Percentiles rank a stretch among this genome's conserved stretches.
phyloP scores from a whole-genome alignment of 2,888 invertebrate genomes.

The Apodemia mormo region DNA sequence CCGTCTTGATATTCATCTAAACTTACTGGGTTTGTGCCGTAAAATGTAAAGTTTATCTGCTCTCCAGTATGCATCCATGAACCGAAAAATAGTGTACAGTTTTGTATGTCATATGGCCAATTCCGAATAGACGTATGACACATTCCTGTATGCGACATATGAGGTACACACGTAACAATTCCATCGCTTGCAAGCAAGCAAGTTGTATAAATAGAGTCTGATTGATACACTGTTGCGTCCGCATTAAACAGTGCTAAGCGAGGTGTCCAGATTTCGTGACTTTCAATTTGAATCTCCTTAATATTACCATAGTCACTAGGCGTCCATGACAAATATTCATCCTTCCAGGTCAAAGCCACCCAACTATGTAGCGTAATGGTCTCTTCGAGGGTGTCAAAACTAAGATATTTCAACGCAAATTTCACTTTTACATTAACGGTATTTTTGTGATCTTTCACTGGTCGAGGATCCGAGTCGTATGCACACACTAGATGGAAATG shows the following conservation, averaged over 20 bases:
- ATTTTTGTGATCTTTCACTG: slow-evolving; percentile 73
- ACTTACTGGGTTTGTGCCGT: slow-evolving; percentile 54
- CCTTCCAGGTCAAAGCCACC: slow-evolving; percentile 80
- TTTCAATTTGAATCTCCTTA: slow-evolving; percentile 83
- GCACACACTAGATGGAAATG: slow-evolving; percentile 79
- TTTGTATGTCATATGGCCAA: slow-evolving; percentile 86
- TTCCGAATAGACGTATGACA: slow-evolving; percentile 81
- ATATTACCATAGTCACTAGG: slow-evolving; percentile 85
- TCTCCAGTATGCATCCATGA: slow-evolving; percentile 86
- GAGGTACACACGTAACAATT: slow-evolving; percentile 82
- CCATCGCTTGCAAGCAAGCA: slow-evolving; percentile 80
- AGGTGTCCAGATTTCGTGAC: slow-evolving; percentile 88
- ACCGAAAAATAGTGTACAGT: slow-evolving; percentile 84
- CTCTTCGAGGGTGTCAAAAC: slow-evolving; percentile 66
- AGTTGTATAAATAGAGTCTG: slow-evolving; percentile 65
- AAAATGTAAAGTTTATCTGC: slow-evolving; percentile 81
- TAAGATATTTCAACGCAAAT: slow-evolving; percentile 81
- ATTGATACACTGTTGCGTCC: slow-evolving; percentile 56
- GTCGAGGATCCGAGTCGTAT: slow-evolving; percentile 79
- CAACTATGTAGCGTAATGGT: slow-evolving; percentile 79
- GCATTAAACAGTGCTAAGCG: slow-evolving; percentile 88
- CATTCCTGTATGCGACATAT: slow-evolving; percentile 77
- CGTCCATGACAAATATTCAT: slow-evolving; percentile 87
- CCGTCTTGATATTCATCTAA: slow-evolving; percentile 75
- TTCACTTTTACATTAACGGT: slow-evolving; percentile 78